Conservation (phyloP, 2,888 invertebrate genomes). For the Eristalinus aeneus region DNA sequence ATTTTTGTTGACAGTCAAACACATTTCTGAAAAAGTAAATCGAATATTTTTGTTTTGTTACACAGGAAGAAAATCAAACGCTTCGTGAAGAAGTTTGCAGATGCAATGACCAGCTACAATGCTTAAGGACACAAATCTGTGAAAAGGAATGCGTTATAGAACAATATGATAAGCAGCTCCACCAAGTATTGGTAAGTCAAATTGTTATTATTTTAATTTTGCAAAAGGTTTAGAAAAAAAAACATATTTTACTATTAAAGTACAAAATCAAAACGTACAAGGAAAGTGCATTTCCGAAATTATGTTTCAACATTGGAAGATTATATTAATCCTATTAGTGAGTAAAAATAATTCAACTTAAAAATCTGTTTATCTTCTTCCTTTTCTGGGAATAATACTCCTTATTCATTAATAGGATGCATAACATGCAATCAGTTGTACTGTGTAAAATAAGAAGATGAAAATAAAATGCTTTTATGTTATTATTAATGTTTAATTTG, state of each 20-base stretch:
- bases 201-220: background rate
- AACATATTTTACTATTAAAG: constrained; percentile 61
- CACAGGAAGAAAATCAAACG: constrained; percentile 46
- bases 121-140: constrained; percentile 21
- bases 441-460: too few species aligned
- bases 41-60: background rate
- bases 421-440: too few species aligned
- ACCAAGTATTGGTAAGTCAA: constrained; percentile 54
- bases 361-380: too few species aligned
- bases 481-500: too few species aligned
- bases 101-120: constrained; percentile 24
- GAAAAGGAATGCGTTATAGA: constrained; percentile 53
- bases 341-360: constrained; percentile 34
- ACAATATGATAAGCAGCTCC: constrained; percentile 52
- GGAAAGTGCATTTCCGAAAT: constrained; percentile 42
- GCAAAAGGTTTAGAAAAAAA: background rate
- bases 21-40: background rate
- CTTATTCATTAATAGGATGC: too few species aligned
- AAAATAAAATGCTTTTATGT: too few species aligned
- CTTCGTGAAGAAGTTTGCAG: constrained; percentile 38
- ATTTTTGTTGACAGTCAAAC: too few species aligned
- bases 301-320: constrained; percentile 41
- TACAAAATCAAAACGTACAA: constrained; percentile 67
- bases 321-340: constrained; percentile 62
- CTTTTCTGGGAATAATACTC: too few species aligned